Conservation (phyloP, 2,888 invertebrate species). For the Dioctria rufipes region DNA sequence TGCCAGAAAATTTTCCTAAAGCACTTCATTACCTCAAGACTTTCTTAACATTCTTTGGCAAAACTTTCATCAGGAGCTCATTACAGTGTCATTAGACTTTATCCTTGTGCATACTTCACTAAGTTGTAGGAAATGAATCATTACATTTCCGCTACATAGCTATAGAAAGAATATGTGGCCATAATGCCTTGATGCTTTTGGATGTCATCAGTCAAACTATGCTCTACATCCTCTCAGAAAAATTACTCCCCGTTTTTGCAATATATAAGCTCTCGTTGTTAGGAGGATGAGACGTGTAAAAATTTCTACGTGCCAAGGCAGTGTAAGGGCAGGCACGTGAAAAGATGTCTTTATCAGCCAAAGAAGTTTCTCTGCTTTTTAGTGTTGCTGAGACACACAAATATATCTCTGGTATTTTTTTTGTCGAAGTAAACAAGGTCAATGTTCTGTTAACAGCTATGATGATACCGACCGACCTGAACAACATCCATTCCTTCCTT, state of each 20-base stretch:
- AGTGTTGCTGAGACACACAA: constrained; percentile 4
- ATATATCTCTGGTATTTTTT: neutral
- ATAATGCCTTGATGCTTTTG: neutral
- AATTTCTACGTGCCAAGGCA: neutral
- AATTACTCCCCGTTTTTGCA: neutral
- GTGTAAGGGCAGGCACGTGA: too few species aligned
- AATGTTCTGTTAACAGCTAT: constrained; percentile 18
- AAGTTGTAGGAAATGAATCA: neutral
- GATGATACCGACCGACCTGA: constrained; percentile 7
- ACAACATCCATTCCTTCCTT: neutral
- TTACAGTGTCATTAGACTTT: constrained; percentile 26
- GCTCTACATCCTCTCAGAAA: neutral
- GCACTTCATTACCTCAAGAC: too few species aligned
- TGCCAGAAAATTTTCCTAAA: too few species aligned
- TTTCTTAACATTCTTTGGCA: constrained; percentile 12
- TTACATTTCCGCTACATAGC: neutral
- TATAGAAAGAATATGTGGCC: neutral
- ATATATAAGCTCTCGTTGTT: neutral
- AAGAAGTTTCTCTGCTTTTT: constrained; percentile 7
- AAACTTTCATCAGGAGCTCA: constrained; percentile 24
- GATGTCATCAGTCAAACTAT: constrained; percentile 5
- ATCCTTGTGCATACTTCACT: constrained; percentile 4
- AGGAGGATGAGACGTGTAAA: neutral
- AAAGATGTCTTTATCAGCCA: neutral
- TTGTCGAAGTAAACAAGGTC: neutral